Evolutionary conservation across 1,140 invertebrate genomes (phyloP).

Genomic region (Phocides pigmalion): DNA sequence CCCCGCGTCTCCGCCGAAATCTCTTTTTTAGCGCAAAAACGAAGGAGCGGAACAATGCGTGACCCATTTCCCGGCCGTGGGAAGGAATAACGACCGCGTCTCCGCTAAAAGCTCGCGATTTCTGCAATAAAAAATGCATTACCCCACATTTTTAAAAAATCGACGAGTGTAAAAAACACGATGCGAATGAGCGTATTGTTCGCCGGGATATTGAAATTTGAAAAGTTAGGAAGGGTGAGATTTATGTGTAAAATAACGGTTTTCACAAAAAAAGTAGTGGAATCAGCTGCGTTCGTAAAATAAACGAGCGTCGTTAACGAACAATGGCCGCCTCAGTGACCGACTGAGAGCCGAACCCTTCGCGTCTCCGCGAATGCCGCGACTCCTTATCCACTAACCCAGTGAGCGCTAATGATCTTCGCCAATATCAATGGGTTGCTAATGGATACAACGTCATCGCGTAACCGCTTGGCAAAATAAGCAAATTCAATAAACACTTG

Average conservation of each 20-base stretch:
- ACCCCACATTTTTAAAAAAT: slow-evolving; percentile 80
- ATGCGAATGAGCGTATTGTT: slow-evolving; percentile 67
- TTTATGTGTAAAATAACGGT: slow-evolving; percentile 82
- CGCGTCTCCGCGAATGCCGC: slow-evolving; percentile 2
- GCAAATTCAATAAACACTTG: neutral
- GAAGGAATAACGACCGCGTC: slow-evolving; percentile 79
- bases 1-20: slow-evolving; percentile 63
- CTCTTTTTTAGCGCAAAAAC: slow-evolving; percentile 80
- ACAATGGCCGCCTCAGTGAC: slow-evolving; percentile 26
- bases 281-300: slow-evolving; percentile 63
- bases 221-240: slow-evolving; percentile 78
- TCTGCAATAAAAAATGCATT: slow-evolving; percentile 80
- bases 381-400: slow-evolving; percentile 4
- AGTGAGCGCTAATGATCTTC: slow-evolving; percentile 27
- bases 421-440: neutral
- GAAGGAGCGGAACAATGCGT: slow-evolving; percentile 69
- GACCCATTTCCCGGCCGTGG: slow-evolving; percentile 81
- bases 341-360: slow-evolving; percentile 19
- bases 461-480: neutral
- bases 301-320: slow-evolving; percentile 11
- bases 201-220: slow-evolving; percentile 76
- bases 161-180: slow-evolving; percentile 65
- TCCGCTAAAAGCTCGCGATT: slow-evolving; percentile 59
- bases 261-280: slow-evolving; percentile 69
- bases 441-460: slow-evolving; percentile 8